Evolutionary conservation across 2,797 vertebrate species (phyloP).

Genomic region (Chromis chromis): DNA sequence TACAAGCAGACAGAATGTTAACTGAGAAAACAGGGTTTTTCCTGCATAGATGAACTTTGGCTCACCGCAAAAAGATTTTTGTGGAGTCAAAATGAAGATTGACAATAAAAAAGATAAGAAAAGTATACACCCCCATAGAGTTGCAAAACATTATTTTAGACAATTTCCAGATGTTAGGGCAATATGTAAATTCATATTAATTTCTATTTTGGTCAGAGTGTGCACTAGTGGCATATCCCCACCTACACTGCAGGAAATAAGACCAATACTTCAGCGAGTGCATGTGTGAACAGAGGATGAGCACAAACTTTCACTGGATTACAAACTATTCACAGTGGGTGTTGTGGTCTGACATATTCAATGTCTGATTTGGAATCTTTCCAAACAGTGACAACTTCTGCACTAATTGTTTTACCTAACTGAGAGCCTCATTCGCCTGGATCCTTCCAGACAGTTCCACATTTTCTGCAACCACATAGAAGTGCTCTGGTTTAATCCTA

Average conservation of each 20-base stretch:
- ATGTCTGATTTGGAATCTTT: slow-evolving; percentile 2
- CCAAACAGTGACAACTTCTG: not conserved
- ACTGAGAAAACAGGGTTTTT: too few relatives aligned
- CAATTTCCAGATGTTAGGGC: too few relatives aligned
- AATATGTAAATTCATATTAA: not conserved
- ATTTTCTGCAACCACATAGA: slow-evolving; percentile 49
- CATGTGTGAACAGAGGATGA: not conserved
- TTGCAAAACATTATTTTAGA: too few relatives aligned
- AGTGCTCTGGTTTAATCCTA: slow-evolving; percentile 83
- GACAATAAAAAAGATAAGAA: too few relatives aligned
- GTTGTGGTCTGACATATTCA: not conserved
- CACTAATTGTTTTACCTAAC: slow-evolving; percentile 5
- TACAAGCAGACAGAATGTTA: too few relatives aligned
- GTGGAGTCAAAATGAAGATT: too few relatives aligned
- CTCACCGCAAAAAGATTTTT: too few relatives aligned
- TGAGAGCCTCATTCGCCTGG: not conserved
- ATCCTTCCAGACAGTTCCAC: slow-evolving; percentile 69
- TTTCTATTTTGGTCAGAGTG: slow-evolving; percentile 16
- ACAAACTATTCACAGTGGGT: not conserved
- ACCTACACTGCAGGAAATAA: slow-evolving; percentile 31
- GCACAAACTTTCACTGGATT: not conserved
- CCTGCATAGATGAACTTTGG: too few relatives aligned
- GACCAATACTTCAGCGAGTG: slow-evolving; percentile 14
- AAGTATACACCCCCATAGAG: too few relatives aligned
- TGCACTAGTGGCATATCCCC: slow-evolving; percentile 12